Evolutionary conservation across 23 tunicate species (phyloP).

Genomic region (Phallusia fumigata): DNA sequence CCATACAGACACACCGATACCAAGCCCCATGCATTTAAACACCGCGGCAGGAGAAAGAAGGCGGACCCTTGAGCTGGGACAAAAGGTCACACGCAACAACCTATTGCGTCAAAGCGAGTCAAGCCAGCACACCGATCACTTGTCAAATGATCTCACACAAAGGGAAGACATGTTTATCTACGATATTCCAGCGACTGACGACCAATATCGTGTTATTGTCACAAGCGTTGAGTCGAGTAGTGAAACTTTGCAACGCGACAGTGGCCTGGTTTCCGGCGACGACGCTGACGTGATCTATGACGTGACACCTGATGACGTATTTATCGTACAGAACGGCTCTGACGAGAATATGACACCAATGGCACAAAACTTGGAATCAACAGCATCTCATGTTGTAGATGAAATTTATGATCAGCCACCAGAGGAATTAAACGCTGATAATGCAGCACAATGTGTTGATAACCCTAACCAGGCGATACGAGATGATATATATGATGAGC

Average conservation of each 20-base stretch:
- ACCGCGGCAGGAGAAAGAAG: constrained; percentile 7
- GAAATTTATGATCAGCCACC: too few species aligned
- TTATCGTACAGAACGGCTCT: background rate
- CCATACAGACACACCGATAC: background rate
- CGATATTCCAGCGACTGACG: background rate
- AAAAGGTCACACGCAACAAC: background rate
- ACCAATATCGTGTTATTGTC: background rate
- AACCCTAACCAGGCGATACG: too few species aligned
- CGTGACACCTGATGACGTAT: background rate
- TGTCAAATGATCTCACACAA: background rate
- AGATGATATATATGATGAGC: background rate
- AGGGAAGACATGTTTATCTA: background rate
- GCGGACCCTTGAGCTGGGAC: background rate
- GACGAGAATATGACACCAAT: background rate
- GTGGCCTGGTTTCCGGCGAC: background rate
- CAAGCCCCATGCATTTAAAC: background rate
- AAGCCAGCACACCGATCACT: background rate
- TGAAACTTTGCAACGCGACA: background rate
- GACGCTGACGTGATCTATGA: background rate
- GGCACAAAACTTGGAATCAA: background rate
- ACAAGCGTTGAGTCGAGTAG: background rate
- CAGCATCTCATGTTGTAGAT: too few species aligned
- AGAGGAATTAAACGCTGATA: too few species aligned
- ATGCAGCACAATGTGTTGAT: too few species aligned
- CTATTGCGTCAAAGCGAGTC: background rate